Percentiles rank a stretch among this genome's conserved stretches.
Evolutionary conservation across 2,797 vertebrate genomes (phyloP).

Genomic region (Pseudomugil gertrudae): DNA sequence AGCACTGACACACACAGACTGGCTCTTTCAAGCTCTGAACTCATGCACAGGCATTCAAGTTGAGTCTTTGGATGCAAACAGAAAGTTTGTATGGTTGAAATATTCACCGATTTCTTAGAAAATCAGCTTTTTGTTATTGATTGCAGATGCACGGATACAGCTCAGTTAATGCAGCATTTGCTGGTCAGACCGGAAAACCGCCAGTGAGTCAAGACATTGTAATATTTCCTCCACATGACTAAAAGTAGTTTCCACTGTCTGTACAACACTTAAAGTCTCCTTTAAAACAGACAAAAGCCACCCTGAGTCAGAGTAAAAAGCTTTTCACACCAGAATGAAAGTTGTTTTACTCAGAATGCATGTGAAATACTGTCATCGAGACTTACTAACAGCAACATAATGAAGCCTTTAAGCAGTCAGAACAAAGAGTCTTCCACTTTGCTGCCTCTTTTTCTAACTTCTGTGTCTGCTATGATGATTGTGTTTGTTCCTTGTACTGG

Average conservation of each 20-base stretch:
- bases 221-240: neutral
- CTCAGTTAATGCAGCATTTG: too few relatives aligned
- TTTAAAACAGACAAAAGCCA: neutral
- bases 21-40: constrained; percentile 8
- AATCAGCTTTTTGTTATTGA: constrained; percentile 12
- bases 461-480: neutral
- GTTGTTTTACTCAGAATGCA: neutral
- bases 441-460: neutral
- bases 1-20: constrained; percentile 14
- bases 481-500: too few relatives aligned
- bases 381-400: neutral
- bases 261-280: neutral
- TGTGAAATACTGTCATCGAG: neutral
- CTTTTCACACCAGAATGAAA: neutral
- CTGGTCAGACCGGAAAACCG: neutral
- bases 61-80: constrained; percentile 15
- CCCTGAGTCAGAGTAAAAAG: neutral
- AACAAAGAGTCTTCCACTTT: neutral
- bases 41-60: constrained; percentile 6
- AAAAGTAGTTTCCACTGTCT: neutral
- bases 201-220: neutral
- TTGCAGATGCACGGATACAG: too few relatives aligned
- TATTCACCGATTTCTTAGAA: constrained; percentile 27
- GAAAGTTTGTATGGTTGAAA: constrained; percentile 13
- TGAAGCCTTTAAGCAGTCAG: neutral